Evolutionary conservation across 1,140 invertebrate genomes (phyloP), one percentile per base, ranked within the genome.

Genomic region (Drosophila chauvacae): DNA sequence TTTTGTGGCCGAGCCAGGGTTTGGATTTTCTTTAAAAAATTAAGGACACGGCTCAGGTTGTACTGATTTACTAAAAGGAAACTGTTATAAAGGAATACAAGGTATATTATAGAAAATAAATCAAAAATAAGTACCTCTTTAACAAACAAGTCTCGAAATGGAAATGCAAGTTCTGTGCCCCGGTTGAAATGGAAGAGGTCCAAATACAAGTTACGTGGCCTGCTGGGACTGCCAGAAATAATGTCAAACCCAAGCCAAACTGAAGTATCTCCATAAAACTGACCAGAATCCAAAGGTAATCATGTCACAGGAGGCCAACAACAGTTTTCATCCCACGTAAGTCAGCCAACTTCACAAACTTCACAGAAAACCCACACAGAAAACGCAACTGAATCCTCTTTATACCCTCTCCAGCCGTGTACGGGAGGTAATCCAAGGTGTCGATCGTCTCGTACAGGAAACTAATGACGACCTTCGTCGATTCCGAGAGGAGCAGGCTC

Each of bases 241-340:
- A 35, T 44, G 7, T 10, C 6, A 23, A 44, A n/a, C 14, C 6
- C 11, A 56, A 56, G 4, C 20, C 16, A 13, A 20, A 11, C 11
- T 42, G n/a, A 48, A 18, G 30, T 10, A 51, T 23, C 20, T 7
- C 9, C 18, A 18, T 63, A 14, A 68, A 60, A 45, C n/a, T 10
- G 30, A 47, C n/a, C 10, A 23, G 3, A 28, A 26, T 28, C 13
- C n/a, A 1, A 30, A 18, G 30, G 45, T 11, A 28, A 68, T 16
- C 13, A 85, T 87, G 84, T 58, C 84, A 63, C 68, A 88, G 72
- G 61, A 74, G 76, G 64, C 77, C 28, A 44, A 55, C 45, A 44
- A 61, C 37, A 50, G 48, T 56, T 30, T 30, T 39, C 63, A 56
- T 37, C 35, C 72, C 63, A 71, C 61, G 83, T 87, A 33, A 23